Base-by-base conservation (phyloP, 2,888 invertebrate genomes). In the Cerastis rubricosa region DNA sequence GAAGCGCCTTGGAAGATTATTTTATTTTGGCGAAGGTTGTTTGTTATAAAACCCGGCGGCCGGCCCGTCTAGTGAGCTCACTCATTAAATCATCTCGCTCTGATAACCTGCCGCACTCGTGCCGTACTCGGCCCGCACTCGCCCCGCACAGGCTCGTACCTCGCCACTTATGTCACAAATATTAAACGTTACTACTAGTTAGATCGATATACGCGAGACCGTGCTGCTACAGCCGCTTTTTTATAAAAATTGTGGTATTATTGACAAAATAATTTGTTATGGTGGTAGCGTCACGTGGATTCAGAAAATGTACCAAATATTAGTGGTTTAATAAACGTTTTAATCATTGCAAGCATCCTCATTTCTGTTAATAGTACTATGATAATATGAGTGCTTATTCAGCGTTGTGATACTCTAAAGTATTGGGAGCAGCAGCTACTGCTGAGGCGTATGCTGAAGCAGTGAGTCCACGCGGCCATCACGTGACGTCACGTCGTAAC, bases 61-160 rank as follows among this genome's bases (percentile, higher is more conserved):
- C n/a, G 45, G 54, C 25, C 77, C 65, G 47, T n/a, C 54, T 68
- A 47, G 57, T 57, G 71, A 69, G 57, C 66, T 66, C 66, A 66
- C 79, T 83, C 79, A 85, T 87, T 87, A 87, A 85, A 87, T 85
- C 76, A 76, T 82, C 73, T 71, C 87, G 84, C 87, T 85, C 87
- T 74, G 84, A 73, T 87, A 83, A 67, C 74, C 76, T 29, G 67
- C 75, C 57, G 68, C 43, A 12, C 51, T 29, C 25, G 64, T 12
- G 14, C 68, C 67, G 40, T 76, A 22, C 71, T 45, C 61, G 51
- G 1, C 11, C 65, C 61, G 49, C 71, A 57, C 67, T 66, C 67
- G 64, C 4, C 63, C 57, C 54, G 72, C 74, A 12, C 19, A 22
- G 9, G 47, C 43, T 8, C 3, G 19, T 35, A 74, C 29, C n/a